These are phyloP conservation scores for Miniopterus natalensis DNA, from an alignment of 2,113 vertebrate genomes.

Conservation along the genomic window DNA sequence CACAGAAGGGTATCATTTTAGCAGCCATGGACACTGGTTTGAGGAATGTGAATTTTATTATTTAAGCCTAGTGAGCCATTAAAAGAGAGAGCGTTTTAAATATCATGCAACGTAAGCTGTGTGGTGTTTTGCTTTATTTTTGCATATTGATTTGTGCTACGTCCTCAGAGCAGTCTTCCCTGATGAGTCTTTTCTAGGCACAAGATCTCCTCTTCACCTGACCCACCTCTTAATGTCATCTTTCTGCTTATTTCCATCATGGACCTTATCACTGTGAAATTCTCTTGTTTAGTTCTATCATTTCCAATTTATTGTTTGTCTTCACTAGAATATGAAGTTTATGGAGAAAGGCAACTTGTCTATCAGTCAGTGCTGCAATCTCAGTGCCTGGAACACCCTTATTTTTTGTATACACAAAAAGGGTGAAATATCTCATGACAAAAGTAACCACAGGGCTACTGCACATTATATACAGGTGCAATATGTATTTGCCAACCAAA, in stretches of 20 bases:
- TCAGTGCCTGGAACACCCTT: not conserved
- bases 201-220: not conserved
- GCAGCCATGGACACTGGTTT: not conserved
- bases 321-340: not conserved
- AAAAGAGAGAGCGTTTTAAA: not conserved
- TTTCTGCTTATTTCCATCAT: not conserved
- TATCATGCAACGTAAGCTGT: not conserved
- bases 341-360: not conserved
- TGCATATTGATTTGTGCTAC: not conserved
- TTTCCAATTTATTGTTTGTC: not conserved
- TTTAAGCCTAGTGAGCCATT: not conserved
- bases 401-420: not conserved
- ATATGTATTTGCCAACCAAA: not conserved
- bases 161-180: not conserved
- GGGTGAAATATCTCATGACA: not conserved
- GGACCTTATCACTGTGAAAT: not conserved
- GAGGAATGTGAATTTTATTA: not conserved
- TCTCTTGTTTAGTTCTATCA: not conserved
- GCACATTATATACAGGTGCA: not conserved
- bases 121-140: not conserved
- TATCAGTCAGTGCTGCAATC: not conserved
- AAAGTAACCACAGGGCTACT: not conserved
- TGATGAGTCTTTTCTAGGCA: not conserved
- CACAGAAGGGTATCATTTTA: not conserved
- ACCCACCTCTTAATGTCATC: not conserved